Conservation (phyloP, 1,140 invertebrate species). For the Caenorhabditis briggsae region DNA sequence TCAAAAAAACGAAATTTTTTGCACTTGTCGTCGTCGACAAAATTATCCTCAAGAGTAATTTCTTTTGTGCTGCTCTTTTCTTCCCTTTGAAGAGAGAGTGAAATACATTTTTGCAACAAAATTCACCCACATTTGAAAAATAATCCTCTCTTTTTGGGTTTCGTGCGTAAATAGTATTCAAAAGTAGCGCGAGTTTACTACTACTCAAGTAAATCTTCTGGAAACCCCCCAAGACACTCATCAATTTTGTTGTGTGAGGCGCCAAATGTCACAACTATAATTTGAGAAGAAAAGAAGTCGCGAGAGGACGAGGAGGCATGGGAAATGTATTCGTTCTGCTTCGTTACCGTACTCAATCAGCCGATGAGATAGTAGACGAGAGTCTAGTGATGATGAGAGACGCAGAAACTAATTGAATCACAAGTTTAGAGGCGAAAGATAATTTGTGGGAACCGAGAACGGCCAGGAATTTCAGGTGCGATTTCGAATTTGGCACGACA, state of each 20-base stretch:
- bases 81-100: not conserved
- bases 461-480: not conserved
- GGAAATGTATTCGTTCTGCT: slow-evolving; percentile 28
- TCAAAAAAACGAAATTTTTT: not conserved
- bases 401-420: slow-evolving; percentile 48
- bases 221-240: slow-evolving; percentile 50
- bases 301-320: not conserved
- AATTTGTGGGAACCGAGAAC: slow-evolving; percentile 12
- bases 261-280: slow-evolving; percentile 52
- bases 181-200: not conserved
- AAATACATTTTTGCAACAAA: slow-evolving; percentile 12
- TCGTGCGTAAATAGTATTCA: slow-evolving; percentile 46
- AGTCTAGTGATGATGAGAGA: slow-evolving; percentile 2
- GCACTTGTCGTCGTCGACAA: slow-evolving; percentile 26
- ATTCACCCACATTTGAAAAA: not conserved
- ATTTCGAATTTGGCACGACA: not conserved
- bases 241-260: slow-evolving; percentile 40
- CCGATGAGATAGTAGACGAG: not conserved
- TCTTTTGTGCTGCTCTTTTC: slow-evolving; percentile 17
- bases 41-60: slow-evolving; percentile 37
- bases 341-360: slow-evolving; percentile 52
- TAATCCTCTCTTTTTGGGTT: slow-evolving; percentile 12
- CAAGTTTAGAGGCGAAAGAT: not conserved
- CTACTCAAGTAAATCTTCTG: slow-evolving; percentile 50
- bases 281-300: not conserved